Base-by-base conservation (phyloP, 2,797 vertebrate genomes). In the Nasua narica region DNA sequence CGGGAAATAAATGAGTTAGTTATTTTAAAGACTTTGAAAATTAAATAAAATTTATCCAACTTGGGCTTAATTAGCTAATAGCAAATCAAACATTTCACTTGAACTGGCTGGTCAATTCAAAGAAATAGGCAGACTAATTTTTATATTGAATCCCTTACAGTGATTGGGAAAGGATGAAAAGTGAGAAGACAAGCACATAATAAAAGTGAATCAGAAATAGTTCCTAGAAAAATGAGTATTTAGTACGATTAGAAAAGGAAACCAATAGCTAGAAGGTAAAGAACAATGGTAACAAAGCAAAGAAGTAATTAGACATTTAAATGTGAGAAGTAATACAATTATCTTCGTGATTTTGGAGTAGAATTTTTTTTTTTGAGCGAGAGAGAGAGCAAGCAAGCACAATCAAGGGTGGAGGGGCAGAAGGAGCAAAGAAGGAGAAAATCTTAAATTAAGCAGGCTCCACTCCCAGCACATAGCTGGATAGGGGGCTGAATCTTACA, bases 1-100 rank as follows among this genome's bases (percentile, higher is more conserved):
- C 21, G 72, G 8, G 48, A 96, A 83, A 87, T 87, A 58, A 81
- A 58, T 77, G 14, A 54, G 3, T 43, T 70, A 85, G 11, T 92
- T 88, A 69, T 67, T 94, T 56, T 43, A 92, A 27, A 82, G n/a
- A 14, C 13, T 1, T 87, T 74, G 6, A 11, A 1, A 60, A 93
- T 29, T 35, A 88, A 89, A 67, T 40, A 46, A 90, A 94, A 23
- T 35, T 29, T 90, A 92, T 78, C 18, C 40, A 94, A 86, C 5
- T 88, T 96, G 35, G 2, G 10, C 54, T 23, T 90, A 92, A 81
- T 83, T 81, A 32, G 15, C 21, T 70, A 94, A 18, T 54, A 85
- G 13, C 27, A 96, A 94, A 94, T 88, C 8, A 91, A 82, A 90
- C 15, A 81, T 50, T 92, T 97, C 6, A 81, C 32, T 87, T 92